Evolutionary conservation across 2,113 vertebrate genomes (phyloP), one percentile per base, ranked within the genome.

Genomic region (Falcunculus frontatus): DNA sequence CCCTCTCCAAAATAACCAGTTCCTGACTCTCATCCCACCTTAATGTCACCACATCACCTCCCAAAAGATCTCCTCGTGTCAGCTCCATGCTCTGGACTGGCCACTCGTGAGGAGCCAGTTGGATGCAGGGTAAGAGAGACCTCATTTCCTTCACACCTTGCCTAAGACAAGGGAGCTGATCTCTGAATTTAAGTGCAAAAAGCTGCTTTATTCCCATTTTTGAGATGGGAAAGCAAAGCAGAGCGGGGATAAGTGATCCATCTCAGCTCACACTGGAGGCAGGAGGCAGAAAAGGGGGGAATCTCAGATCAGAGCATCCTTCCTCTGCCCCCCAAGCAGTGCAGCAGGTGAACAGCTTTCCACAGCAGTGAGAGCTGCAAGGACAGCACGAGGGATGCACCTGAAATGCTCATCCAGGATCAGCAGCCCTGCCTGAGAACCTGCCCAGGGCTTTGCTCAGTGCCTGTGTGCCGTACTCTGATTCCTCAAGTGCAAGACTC

Each of bases 401-500:
- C 80, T 56, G 14, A 52, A 60, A 2, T 12, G 49, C 67, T 39
- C 18, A 30, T 1, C 35, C 52, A 16, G 41, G 1, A 2, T 6
- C 41, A 25, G 14, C 35, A 74, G 21, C 55, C 22, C 50, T 47
- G 46, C 32, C 64, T 42, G 41, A 57, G 46, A 32, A 6, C 37
- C 64, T 41, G 19, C 37, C 64, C 22, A 6, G 41, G 37, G 23
- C 9, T 46, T n/a, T 52, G 63, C 41, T 49, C 72, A 0, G 4
- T 25, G 55, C 59, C 29, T 19, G 0, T 0, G 42, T 11, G 39
- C 27, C 7, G 1, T 2, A 2, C 26, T 29, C 52, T 8, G 22
- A 4, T 2, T 44, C 41, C 72, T 30, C 6, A 6, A 22, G 10
- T 2, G 21, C 76, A n/a, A 11, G 6, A 2, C 33, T 0, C 23